Base-by-base conservation (phyloP, 1,140 invertebrate species). In the Anoplophora glabripennis region DNA sequence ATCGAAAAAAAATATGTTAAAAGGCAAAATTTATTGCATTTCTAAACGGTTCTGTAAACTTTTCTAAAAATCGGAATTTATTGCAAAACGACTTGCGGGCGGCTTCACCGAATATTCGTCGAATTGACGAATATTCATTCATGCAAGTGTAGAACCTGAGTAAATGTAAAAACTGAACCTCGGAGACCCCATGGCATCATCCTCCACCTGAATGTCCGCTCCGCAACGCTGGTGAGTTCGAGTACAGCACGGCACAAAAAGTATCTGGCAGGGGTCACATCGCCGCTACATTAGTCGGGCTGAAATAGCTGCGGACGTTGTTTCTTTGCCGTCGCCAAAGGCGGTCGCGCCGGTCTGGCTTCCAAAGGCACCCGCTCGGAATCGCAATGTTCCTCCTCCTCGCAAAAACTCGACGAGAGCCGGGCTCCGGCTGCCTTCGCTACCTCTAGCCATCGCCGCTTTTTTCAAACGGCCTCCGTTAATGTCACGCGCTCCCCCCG, bases 271-370 rank as follows among this genome's bases (percentile, higher is more conserved):
- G 51, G 63, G 63, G 58, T 64, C 63, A 64, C 63, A 61, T 57
- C 54, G 63, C 55, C 58, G 55, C 51, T 55, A 56, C 58, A 60
- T 64, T 60, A 59, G 58, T 63, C 58, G 62, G 35, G 58, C 59
- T 64, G 63, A 61, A 64, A 64, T 64, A 64, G 63, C 63, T 58
- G 58, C 63, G 63, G 58, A 64, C 63, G 63, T 61, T 64, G 63
- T 64, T 64, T 64, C 63, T 64, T 64, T 64, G 51, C 63, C 63
- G 63, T 64, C 63, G 63, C 63, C 63, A 51, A 64, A 59, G 59
- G 63, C 63, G 53, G 63, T 64, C 63, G 63, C 63, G 63, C 58
- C 63, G 59, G 63, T 64, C 58, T 64, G 59, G 59, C 63, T 64
- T 64, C 63, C 59, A 58, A 51, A 54, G 48, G 59, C 59, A 61